Evolutionary conservation across 2,888 invertebrate genomes (phyloP).

Genomic region (Cryptops parisi): DNA sequence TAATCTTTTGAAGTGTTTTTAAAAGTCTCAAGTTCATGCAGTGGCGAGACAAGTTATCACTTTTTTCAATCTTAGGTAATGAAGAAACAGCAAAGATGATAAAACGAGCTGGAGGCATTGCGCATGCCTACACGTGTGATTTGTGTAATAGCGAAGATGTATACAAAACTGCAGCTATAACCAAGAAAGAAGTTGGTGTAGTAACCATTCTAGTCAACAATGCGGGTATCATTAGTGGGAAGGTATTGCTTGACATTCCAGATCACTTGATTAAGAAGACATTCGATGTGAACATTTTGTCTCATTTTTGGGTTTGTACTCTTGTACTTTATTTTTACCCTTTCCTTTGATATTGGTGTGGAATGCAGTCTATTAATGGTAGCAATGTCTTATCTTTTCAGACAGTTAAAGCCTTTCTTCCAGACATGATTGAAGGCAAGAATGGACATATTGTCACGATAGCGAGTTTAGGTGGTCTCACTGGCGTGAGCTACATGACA

Average conservation of each 20-base stretch:
- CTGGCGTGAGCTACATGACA: slow-evolving; percentile 62
- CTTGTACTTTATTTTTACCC: no score
- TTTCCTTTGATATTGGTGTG: not conserved
- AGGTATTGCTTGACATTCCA: slow-evolving; percentile 61
- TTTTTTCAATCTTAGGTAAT: slow-evolving; percentile 49
- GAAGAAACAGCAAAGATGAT: slow-evolving; percentile 66
- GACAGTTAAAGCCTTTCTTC: slow-evolving; percentile 87
- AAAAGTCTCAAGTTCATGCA: no score
- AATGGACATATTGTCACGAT: slow-evolving; percentile 88
- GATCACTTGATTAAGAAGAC: slow-evolving; percentile 74
- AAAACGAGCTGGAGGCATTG: slow-evolving; percentile 49
- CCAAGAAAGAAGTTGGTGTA: slow-evolving; percentile 61
- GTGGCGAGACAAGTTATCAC: no score
- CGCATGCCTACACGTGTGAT: slow-evolving; percentile 66
- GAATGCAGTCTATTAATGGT: no score
- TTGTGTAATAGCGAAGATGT: slow-evolving; percentile 65
- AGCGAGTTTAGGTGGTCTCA: slow-evolving; percentile 75
- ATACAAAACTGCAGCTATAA: slow-evolving; percentile 55
- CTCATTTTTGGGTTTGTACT: slow-evolving; percentile 96
- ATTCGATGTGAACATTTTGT: slow-evolving; percentile 75
- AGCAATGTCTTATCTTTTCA: slow-evolving; percentile 32
- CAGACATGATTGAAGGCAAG: slow-evolving; percentile 70
- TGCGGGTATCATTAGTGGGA: slow-evolving; percentile 79
- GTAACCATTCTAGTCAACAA: slow-evolving; percentile 73
- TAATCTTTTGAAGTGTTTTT: no score